Percentiles rank a stretch among this genome's conserved stretches.
Conservation (phyloP, 2,888 invertebrate genomes). For the Caenorhabditis sp. region DNA sequence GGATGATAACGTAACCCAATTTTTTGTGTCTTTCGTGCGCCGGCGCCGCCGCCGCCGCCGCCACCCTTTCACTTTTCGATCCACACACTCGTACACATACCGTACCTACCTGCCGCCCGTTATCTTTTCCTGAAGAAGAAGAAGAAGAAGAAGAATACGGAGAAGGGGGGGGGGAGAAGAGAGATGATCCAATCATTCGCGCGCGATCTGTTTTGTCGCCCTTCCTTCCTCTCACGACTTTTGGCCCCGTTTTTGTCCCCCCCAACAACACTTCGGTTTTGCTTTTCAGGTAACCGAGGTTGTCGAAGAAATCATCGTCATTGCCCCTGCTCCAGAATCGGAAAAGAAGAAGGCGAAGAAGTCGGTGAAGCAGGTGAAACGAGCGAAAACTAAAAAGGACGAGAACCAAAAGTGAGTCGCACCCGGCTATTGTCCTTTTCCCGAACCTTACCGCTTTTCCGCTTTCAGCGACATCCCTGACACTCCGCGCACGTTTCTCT, state of each 20-base stretch:
- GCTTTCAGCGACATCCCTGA: slow-evolving; percentile 49
- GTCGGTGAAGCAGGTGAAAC: slow-evolving; percentile 52
- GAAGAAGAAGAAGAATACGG: neutral
- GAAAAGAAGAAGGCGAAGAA: slow-evolving; percentile 27
- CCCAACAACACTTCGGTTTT: neutral
- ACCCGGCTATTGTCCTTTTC: neutral
- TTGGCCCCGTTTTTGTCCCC: slow-evolving; percentile 6
- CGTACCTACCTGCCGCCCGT: slow-evolving; percentile 1
- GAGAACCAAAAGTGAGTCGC: slow-evolving; percentile 57
- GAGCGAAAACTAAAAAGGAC: slow-evolving; percentile 41
- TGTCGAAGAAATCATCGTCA: slow-evolving; percentile 47
- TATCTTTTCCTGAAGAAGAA: slow-evolving; percentile 8
- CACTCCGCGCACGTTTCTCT: slow-evolving; percentile 30
- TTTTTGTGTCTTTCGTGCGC: slow-evolving; percentile 38
- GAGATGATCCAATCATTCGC: slow-evolving; percentile 47
- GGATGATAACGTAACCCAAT: slow-evolving; percentile 57
- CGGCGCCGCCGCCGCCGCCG: slow-evolving; percentile 25
- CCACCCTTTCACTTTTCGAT: slow-evolving; percentile 45
- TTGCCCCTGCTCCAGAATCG: slow-evolving; percentile 31
- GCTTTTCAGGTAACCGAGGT: slow-evolving; percentile 37
- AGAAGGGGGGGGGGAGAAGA: neutral
- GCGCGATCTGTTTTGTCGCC: slow-evolving; percentile 43
- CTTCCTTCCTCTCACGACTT: slow-evolving; percentile 14
- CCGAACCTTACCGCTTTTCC: neutral
- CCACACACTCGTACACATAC: slow-evolving; percentile 24